Evolutionary conservation across 2,113 vertebrate species (phyloP).

Genomic region (Phalacrocorax pelagicus): DNA sequence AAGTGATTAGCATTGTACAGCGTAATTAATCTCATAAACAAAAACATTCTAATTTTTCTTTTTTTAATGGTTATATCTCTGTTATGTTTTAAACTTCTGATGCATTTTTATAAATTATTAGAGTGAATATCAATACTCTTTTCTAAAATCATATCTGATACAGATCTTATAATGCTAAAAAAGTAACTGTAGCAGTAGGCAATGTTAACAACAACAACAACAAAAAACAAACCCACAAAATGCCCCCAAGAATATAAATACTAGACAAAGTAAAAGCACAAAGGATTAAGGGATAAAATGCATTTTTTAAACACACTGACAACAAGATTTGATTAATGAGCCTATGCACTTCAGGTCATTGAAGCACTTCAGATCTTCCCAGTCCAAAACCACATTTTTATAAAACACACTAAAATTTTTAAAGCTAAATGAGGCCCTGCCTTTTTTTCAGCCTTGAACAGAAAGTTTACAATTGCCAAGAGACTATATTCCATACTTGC

Average conservation of each 20-base stretch:
- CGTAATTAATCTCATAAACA: not conserved
- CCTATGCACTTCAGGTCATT: not conserved
- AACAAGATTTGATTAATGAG: not conserved
- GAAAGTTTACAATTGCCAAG: not conserved
- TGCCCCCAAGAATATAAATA: not conserved
- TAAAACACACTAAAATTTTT: not conserved
- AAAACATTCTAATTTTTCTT: not conserved
- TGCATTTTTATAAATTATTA: not conserved
- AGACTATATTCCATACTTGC: not conserved
- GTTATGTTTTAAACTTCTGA: not conserved
- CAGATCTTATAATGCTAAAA: not conserved
- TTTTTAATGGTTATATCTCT: not conserved
- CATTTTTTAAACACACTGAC: not conserved
- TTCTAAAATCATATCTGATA: not conserved
- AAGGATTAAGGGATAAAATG: not conserved
- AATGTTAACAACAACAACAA: not conserved
- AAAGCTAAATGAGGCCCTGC: not conserved
- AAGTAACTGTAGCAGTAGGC: not conserved
- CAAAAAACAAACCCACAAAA: not conserved
- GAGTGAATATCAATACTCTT: not conserved
- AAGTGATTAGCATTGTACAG: not conserved
- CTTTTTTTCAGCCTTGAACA: not conserved
- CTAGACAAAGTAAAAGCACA: not conserved
- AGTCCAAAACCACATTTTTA: not conserved
- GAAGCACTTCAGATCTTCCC: not conserved